Evolutionary conservation across 2,888 invertebrate genomes (phyloP).

Genomic region (Eupithecia inturbata): DNA sequence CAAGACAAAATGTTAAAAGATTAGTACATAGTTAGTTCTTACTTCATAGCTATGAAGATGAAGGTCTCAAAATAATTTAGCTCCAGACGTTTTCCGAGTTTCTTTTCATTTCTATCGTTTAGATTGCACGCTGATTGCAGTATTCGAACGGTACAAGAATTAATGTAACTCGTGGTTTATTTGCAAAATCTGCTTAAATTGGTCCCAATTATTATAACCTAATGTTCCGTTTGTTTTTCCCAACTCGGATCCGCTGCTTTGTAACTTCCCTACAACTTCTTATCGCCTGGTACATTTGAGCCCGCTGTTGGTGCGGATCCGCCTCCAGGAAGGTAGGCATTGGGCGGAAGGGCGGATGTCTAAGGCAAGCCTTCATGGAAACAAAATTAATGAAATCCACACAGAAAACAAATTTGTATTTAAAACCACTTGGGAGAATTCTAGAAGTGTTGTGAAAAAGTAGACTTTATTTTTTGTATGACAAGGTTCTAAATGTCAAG

Average conservation of each 20-base stretch:
- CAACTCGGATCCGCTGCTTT: not conserved
- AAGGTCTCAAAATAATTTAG: not conserved
- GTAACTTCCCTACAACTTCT: conserved; percentile 48
- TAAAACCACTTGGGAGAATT: not conserved
- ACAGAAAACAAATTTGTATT: not conserved
- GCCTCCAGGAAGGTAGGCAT: conserved; percentile 54
- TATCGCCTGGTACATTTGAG: conserved; percentile 63
- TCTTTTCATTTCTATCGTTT: not conserved
- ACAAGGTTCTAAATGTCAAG: not conserved
- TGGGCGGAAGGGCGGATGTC: conserved; percentile 37
- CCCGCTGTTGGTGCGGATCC: conserved; percentile 65
- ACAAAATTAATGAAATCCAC: conserved; percentile 1
- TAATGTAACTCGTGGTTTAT: not conserved
- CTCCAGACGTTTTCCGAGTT: not conserved
- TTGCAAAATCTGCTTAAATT: not conserved
- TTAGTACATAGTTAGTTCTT: not conserved
- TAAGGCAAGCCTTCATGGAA: conserved; percentile 12
- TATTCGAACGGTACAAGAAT: not conserved
- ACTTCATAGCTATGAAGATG: not conserved
- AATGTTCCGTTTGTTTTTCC: not conserved
- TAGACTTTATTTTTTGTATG: not conserved
- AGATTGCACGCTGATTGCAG: not conserved
- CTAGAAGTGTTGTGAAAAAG: not conserved
- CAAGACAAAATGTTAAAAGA: not conserved
- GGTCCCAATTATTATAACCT: not conserved